phyloP scores from a whole-genome alignment of 2,113 vertebrate genomes.

The Buteo buteo region DNA sequence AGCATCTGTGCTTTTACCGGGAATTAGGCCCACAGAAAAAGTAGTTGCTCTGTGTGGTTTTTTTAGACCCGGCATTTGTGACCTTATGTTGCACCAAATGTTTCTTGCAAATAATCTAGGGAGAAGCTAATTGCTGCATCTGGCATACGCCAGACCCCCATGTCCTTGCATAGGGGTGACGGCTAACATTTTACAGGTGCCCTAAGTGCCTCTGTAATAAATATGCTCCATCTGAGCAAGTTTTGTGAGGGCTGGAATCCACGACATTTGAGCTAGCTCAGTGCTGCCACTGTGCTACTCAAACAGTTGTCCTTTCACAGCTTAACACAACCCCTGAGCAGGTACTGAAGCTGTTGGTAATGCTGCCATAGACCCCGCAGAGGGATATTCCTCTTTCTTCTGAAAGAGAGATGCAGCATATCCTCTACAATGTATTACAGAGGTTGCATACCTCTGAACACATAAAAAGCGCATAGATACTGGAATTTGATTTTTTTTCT shows the following conservation, averaged over 20 bases:
- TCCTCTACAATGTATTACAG: not conserved
- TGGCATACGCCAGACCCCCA: fast-evolving
- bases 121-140: not conserved
- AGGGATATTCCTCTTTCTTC: not conserved
- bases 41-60: not conserved
- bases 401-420: not conserved
- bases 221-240: not conserved
- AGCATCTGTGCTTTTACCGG: not conserved
- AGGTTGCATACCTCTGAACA: not conserved
- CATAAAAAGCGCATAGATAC: not conserved
- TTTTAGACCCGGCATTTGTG: not conserved
- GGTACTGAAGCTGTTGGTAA: not conserved
- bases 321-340: not conserved
- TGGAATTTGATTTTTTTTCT: not conserved
- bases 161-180: no score
- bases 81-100: not conserved
- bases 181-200: not conserved
- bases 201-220: not conserved
- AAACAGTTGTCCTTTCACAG: not conserved
- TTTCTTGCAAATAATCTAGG: not conserved
- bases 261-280: not conserved
- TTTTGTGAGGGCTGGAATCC: not conserved
- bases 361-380: not conserved
- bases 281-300: not conserved
- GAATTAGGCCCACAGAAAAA: not conserved